Conservation (phyloP, 2,113 vertebrate genomes). For the Penelope pileata region DNA sequence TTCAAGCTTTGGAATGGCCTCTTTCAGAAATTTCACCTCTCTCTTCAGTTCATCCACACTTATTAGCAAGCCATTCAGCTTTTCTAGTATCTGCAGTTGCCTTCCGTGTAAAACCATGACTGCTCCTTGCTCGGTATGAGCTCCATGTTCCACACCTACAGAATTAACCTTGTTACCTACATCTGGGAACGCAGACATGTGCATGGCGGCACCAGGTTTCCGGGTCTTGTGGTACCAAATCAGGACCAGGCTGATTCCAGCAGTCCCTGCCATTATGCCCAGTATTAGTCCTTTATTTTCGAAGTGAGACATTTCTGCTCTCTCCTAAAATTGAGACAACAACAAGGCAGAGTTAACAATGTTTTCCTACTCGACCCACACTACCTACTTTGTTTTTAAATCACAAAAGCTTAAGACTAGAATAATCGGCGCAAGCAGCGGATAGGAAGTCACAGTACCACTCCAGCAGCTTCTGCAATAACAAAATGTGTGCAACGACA, state of each 20-base stretch:
- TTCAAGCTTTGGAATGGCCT: slow-evolving; percentile 85
- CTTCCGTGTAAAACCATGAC: slow-evolving; percentile 66
- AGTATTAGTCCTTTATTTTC: slow-evolving; percentile 85
- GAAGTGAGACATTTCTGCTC: slow-evolving; percentile 81
- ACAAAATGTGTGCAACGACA: neutral
- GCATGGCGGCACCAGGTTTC: slow-evolving; percentile 21
- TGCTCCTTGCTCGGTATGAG: slow-evolving; percentile 16
- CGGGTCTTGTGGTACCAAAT: slow-evolving; percentile 80
- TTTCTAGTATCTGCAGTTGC: slow-evolving; percentile 88
- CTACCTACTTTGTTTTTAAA: neutral
- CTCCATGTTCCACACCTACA: slow-evolving; percentile 36
- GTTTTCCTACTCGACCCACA: neutral
- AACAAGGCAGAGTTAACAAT: neutral
- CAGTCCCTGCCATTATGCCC: slow-evolving; percentile 87
- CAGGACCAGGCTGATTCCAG: slow-evolving; percentile 85
- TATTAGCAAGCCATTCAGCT: slow-evolving; percentile 84
- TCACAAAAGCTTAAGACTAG: fast-evolving
- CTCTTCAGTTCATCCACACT: slow-evolving; percentile 91
- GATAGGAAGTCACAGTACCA: neutral
- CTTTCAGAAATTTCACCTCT: slow-evolving; percentile 88
- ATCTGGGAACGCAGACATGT: neutral
- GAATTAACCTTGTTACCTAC: slow-evolving; percentile 25
- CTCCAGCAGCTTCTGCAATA: neutral
- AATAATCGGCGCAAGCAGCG: fast-evolving
- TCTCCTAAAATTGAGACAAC: slow-evolving; percentile 69